Percentiles rank a stretch among this genome's conserved stretches.
Evolutionary conservation across 2,888 invertebrate genomes (phyloP).

Genomic region (Melinaea marsaeus): DNA sequence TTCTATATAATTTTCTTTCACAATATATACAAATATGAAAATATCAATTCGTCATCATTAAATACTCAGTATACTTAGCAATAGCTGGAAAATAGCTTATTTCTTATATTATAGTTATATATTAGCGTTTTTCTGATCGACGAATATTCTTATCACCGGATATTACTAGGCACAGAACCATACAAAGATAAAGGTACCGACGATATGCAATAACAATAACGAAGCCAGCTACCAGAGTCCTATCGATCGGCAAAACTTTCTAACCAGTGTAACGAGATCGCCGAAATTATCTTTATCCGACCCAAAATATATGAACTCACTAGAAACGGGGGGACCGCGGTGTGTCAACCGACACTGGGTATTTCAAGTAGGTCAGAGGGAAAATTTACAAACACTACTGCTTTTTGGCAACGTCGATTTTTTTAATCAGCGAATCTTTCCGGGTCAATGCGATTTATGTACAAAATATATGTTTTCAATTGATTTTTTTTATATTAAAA

Average conservation of each 20-base stretch:
- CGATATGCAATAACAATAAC: conserved; percentile 75
- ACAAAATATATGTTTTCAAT: conserved; percentile 36
- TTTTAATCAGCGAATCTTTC: conserved; percentile 69
- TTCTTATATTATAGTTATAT: conserved; percentile 27
- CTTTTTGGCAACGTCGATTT: conserved; percentile 55
- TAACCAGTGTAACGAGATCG: conserved; percentile 58
- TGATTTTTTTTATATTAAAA: too few relatives aligned
- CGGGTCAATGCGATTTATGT: conserved; percentile 69
- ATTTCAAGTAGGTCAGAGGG: conserved; percentile 76
- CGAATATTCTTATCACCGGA: conserved; percentile 55
- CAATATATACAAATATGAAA: too few relatives aligned
- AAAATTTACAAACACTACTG: conserved; percentile 76
- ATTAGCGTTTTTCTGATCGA: conserved; percentile 36
- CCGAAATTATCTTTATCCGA: conserved; percentile 54
- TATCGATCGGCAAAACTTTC: conserved; percentile 64
- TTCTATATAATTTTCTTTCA: too few relatives aligned
- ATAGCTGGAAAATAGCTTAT: too few relatives aligned
- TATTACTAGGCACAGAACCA: conserved; percentile 64
- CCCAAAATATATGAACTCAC: conserved; percentile 45
- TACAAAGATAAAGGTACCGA: conserved; percentile 59
- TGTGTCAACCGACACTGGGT: conserved; percentile 54
- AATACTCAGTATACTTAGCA: too few relatives aligned
- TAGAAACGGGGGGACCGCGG: conserved; percentile 45
- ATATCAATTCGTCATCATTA: too few relatives aligned
- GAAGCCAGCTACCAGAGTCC: conserved; percentile 74